phyloP scores from a whole-genome alignment of 2,113 vertebrate genomes.

The Sorex araneus region DNA sequence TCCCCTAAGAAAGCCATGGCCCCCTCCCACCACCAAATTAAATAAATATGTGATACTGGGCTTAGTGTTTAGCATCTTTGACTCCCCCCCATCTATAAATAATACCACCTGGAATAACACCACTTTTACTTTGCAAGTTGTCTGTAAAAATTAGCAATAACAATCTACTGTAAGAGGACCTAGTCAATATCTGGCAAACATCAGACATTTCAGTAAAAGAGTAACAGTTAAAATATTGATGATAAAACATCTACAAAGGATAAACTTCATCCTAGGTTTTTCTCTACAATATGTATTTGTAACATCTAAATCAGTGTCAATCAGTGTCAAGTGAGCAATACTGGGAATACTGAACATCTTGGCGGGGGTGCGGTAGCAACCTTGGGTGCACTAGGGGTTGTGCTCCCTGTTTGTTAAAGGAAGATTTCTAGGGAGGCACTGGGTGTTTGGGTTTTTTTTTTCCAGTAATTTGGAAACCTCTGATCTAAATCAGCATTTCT shows the following conservation, averaged over 20 bases:
- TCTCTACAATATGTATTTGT: slow-evolving; percentile 51
- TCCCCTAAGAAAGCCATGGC: too few relatives aligned
- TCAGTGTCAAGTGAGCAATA: too few relatives aligned
- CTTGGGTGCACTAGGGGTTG: too few relatives aligned
- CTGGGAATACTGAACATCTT: too few relatives aligned
- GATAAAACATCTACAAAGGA: slow-evolving; percentile 41
- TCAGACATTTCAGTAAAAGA: not conserved
- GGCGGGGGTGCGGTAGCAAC: not conserved
- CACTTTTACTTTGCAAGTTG: not conserved
- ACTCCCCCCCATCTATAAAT: not conserved
- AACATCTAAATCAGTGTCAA: not conserved
- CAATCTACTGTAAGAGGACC: not conserved
- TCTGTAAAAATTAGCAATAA: slow-evolving; percentile 32
- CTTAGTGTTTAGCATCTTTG: slow-evolving; percentile 13
- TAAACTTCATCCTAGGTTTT: not conserved
- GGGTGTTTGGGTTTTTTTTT: not conserved
- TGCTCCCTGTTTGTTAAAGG: too few relatives aligned
- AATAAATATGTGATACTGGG: not conserved
- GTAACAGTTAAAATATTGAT: slow-evolving; percentile 60
- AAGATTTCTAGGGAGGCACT: not conserved
- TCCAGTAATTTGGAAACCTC: not conserved
- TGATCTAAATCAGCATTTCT: too few relatives aligned
- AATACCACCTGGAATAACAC: not conserved
- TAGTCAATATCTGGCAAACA: not conserved
- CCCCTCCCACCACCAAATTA: too few relatives aligned